These are phyloP conservation scores for Drosophila maculinotata DNA, from an alignment of 2,888 invertebrate genomes.

Conservation along the genomic window DNA sequence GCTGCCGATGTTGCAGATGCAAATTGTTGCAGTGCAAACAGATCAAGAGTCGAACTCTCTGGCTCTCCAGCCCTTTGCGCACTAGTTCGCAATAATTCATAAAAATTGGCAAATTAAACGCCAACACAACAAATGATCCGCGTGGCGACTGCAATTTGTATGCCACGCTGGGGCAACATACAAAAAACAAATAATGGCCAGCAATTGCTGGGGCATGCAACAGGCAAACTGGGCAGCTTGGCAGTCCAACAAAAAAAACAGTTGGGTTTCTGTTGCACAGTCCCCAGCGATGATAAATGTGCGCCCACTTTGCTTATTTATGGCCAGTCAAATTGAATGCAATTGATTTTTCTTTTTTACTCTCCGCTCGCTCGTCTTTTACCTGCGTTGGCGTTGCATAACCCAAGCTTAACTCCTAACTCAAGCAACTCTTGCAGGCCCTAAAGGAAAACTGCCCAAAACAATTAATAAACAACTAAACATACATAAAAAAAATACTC, in stretches of 20 bases:
- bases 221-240: slow-evolving; percentile 19
- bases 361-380: background rate
- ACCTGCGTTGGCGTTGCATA: slow-evolving; percentile 74
- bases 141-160: slow-evolving; percentile 71
- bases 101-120: slow-evolving; percentile 81
- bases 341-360: slow-evolving; percentile 61
- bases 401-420: slow-evolving; percentile 40
- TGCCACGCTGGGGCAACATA: slow-evolving; percentile 39
- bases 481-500: slow-evolving; percentile 29
- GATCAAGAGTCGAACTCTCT: slow-evolving; percentile 38
- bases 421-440: slow-evolving; percentile 41
- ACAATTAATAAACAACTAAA: slow-evolving; percentile 35
- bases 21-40: slow-evolving; percentile 68
- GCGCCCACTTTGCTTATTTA: slow-evolving; percentile 70
- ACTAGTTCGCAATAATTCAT: slow-evolving; percentile 69
- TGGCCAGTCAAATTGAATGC: slow-evolving; percentile 78
- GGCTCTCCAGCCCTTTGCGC: slow-evolving; percentile 20
- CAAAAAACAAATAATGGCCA: slow-evolving; percentile 60
- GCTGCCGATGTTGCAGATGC: slow-evolving; percentile 48
- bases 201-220: slow-evolving; percentile 60
- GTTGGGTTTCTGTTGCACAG: slow-evolving; percentile 48
- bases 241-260: slow-evolving; percentile 26
- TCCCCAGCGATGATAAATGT: slow-evolving; percentile 64
- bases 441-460: slow-evolving; percentile 51
- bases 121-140: slow-evolving; percentile 76